These are phyloP conservation scores for Leptonema lineaticorne DNA, from an alignment of 1,140 invertebrate species.

Conservation along the genomic window DNA sequence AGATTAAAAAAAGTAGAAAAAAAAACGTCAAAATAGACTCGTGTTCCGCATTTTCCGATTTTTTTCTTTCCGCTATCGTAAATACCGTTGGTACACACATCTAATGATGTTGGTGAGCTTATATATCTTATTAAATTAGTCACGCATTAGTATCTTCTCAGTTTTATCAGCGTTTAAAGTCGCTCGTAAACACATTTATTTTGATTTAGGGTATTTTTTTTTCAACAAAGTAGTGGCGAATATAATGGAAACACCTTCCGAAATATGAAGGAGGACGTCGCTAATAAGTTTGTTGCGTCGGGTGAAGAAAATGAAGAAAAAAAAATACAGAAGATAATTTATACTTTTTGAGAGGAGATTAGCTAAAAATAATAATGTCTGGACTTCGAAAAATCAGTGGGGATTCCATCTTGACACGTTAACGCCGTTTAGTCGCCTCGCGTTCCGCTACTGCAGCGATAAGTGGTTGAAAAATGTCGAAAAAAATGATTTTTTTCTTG, in stretches of 20 bases:
- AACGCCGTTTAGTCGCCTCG: background rate
- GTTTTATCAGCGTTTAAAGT: conserved; percentile 18
- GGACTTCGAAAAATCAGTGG: background rate
- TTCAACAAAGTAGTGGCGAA: conserved; percentile 3
- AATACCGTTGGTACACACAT: no score
- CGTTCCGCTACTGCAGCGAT: background rate
- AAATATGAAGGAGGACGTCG: no score
- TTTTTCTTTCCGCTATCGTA: background rate
- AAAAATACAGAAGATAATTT: no score
- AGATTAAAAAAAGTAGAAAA: no score
- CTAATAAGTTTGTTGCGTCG: background rate
- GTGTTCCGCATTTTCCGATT: background rate
- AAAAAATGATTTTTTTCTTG: background rate
- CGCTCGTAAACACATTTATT: conserved; percentile 19
- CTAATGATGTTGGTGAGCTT: background rate
- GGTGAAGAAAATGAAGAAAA: background rate
- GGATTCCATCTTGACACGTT: background rate
- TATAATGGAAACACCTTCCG: no score
- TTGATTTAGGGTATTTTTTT: conserved; percentile 8
- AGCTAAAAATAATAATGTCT: background rate
- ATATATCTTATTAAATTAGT: conserved; percentile 20
- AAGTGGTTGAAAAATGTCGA: background rate
- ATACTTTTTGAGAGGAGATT: background rate
- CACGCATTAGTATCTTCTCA: conserved; percentile 16
- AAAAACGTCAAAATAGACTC: background rate